Evolutionary conservation across 1,140 invertebrate genomes (phyloP).

Genomic region (Pinna nobilis): DNA sequence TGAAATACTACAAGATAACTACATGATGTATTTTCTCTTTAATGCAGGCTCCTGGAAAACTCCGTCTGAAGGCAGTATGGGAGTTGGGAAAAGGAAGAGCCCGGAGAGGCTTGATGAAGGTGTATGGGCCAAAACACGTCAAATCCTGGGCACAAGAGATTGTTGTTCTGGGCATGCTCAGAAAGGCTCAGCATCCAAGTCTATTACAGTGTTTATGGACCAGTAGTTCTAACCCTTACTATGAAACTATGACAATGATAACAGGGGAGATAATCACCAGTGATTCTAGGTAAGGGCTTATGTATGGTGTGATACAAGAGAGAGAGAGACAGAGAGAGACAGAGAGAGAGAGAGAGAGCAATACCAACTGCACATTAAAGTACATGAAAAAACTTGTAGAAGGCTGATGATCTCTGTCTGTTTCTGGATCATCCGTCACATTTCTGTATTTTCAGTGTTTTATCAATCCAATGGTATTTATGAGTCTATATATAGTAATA

Average conservation of each 20-base stretch:
- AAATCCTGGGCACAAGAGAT: slow-evolving; percentile 70
- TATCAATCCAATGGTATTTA: too few relatives aligned
- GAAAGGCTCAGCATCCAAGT: slow-evolving; percentile 62
- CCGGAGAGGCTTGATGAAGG: slow-evolving; percentile 63
- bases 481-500: too few relatives aligned
- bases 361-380: too few relatives aligned
- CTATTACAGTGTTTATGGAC: slow-evolving; percentile 71
- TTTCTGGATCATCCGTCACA: too few relatives aligned
- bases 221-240: slow-evolving; percentile 67
- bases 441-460: too few relatives aligned
- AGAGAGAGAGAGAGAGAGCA: too few relatives aligned
- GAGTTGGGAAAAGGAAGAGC: slow-evolving; percentile 53
- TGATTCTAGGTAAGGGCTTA: slow-evolving; percentile 70
- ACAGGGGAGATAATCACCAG: slow-evolving; percentile 67
- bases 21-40: slow-evolving; percentile 2
- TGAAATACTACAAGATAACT: too few relatives aligned
- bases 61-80: slow-evolving; percentile 64
- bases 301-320: too few relatives aligned
- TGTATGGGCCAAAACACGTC: slow-evolving; percentile 61
- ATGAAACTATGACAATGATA: slow-evolving; percentile 69
- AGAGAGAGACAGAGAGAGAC: too few relatives aligned
- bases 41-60: slow-evolving; percentile 60
- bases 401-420: too few relatives aligned
- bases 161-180: slow-evolving; percentile 67
- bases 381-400: too few relatives aligned